phyloP scores from a whole-genome alignment of 2,113 vertebrate genomes.

The Lamprologus tigripictilis region DNA sequence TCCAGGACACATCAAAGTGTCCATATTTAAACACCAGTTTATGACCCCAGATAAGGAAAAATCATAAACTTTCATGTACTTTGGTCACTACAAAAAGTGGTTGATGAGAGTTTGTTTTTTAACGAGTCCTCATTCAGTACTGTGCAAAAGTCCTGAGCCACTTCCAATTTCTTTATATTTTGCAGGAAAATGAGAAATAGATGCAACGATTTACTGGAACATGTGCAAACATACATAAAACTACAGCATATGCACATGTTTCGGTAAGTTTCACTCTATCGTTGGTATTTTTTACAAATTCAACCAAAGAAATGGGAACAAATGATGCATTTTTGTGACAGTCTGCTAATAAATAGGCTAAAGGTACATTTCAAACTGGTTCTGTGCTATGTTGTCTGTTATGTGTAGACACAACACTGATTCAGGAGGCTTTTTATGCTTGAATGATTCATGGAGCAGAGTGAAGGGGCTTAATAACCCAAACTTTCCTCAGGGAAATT shows the following conservation, averaged over 20 bases:
- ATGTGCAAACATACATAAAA: neutral
- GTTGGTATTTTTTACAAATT: neutral
- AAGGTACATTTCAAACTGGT: neutral
- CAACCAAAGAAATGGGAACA: neutral
- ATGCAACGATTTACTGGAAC: neutral
- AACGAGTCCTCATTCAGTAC: neutral
- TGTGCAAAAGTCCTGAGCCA: neutral
- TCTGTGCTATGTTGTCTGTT: neutral
- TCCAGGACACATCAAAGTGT: no score
- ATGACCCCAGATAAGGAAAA: no score
- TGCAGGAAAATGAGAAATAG: neutral
- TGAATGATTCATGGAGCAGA: no score
- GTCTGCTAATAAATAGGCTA: neutral
- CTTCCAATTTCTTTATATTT: neutral
- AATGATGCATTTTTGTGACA: neutral
- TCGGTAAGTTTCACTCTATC: neutral
- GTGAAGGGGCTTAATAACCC: no score
- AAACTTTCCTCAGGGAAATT: no score
- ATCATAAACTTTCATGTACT: no score
- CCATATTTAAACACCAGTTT: no score
- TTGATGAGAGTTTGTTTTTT: neutral
- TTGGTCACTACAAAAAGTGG: neutral
- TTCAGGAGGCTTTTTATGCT: neutral
- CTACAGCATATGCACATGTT: neutral
- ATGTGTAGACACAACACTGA: neutral